Percentiles rank a stretch among this genome's conserved stretches.
These are phyloP conservation scores for Drosophila tristis DNA, from an alignment of 1,140 invertebrate species.

Conservation along the genomic window DNA sequence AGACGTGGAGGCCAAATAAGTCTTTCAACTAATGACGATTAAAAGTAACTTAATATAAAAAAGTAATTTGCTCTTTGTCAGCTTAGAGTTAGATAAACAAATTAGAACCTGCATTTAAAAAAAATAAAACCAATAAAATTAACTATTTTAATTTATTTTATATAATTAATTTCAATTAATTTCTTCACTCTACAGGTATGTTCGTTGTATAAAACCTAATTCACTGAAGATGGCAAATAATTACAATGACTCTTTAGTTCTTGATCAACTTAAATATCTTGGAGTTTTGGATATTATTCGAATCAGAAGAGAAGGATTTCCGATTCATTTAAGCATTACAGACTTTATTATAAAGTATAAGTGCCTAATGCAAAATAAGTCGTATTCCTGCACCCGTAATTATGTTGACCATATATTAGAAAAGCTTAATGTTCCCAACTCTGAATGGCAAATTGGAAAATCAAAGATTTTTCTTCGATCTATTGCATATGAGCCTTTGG, in stretches of 20 bases:
- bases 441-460: constrained; percentile 96
- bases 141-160: too few relatives aligned
- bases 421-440: constrained; percentile 87
- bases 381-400: constrained; percentile 26
- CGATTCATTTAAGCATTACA: constrained; percentile 92
- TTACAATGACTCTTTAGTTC: constrained; percentile 93
- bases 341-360: constrained; percentile 89
- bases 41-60: too few relatives aligned
- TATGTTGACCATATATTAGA: constrained; percentile 85
- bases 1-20: too few relatives aligned
- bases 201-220: constrained; percentile 98
- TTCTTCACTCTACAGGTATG: constrained; percentile 88
- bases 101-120: too few relatives aligned
- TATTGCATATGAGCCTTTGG: constrained; percentile 94
- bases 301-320: constrained; percentile 96
- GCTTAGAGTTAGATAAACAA: too few relatives aligned
- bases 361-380: constrained; percentile 66
- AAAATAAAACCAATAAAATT: too few relatives aligned
- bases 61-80: too few relatives aligned
- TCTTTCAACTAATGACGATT: too few relatives aligned
- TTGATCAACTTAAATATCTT: constrained; percentile 96
- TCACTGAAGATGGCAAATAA: constrained; percentile 92
- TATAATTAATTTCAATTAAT: neutral
- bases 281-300: constrained; percentile 98
- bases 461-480: constrained; percentile 95